These are phyloP conservation scores for Cercopithecus mona DNA, from an alignment of 2,113 vertebrate genomes.

Conservation along the genomic window DNA sequence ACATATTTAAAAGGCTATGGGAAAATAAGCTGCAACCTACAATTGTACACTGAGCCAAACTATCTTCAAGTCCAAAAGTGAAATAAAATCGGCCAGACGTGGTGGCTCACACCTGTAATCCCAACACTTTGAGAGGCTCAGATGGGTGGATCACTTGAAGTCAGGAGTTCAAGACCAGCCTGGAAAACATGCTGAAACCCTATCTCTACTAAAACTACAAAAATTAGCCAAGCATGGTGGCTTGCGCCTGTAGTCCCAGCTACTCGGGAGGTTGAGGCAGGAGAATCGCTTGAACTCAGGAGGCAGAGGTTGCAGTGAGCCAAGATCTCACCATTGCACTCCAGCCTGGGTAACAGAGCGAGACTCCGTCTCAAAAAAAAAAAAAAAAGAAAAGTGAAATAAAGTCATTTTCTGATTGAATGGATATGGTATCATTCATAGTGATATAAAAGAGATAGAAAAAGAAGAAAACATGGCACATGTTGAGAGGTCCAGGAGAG, in stretches of 20 bases:
- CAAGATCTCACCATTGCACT: too few relatives aligned
- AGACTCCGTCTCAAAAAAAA: too few relatives aligned
- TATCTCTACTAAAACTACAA: neutral
- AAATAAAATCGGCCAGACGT: neutral
- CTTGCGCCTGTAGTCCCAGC: neutral
- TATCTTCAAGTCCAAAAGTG: neutral
- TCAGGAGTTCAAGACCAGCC: neutral
- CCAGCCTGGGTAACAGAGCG: too few relatives aligned
- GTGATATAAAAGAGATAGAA: neutral
- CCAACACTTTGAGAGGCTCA: neutral
- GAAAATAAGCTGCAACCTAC: conserved; percentile 1
- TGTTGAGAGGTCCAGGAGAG: neutral
- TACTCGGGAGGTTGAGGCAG: neutral
- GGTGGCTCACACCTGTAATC: neutral
- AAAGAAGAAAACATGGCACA: neutral
- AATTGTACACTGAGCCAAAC: neutral
- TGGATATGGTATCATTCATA: neutral
- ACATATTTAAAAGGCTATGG: neutral
- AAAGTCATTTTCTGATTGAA: conserved; percentile 32
- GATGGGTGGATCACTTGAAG: neutral
- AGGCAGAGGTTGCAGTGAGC: too few relatives aligned
- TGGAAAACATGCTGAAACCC: neutral
- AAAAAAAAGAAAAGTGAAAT: neutral
- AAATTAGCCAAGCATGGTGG: neutral
- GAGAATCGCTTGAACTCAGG: neutral